Evolutionary conservation across 2,113 vertebrate genomes (phyloP), one percentile per base, ranked within the genome.

Genomic region (Micromys minutus): DNA sequence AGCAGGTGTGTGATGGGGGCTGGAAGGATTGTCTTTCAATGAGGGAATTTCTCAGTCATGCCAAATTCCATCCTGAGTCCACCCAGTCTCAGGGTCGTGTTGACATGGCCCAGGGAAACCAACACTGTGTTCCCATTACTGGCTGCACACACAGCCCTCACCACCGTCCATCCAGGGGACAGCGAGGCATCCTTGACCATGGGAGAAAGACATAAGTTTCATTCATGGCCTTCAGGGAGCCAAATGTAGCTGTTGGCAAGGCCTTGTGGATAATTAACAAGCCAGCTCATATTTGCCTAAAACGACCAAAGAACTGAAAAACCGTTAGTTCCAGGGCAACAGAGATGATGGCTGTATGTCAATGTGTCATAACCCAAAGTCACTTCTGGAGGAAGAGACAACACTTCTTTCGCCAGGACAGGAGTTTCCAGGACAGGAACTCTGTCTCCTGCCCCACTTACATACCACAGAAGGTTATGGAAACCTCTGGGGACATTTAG

Each of bases 171-270:
- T 55, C 50, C 55, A 75, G 57, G 31, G 57, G 55, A 77, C 77
- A 31, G 75, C 0, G 16, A 89, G 39, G 42, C 76, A 77, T 50
- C 71, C 15, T 39, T 77, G 88, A 90, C 57, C 2, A 1, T 57
- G 75, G 94, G 63, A 79, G 77, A 92, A 86, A 81, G 83, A 94
- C 86, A 88, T 94, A 87, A 95, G 85, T 87, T 95, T 96, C 96
- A 94, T 95, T 95, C 91, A 94, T 50, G 74, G 84, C 69, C 91
- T 97, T 74, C 45, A 81, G 36, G 45, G 29, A 95, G 65, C 71
- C 90, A 72, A 95, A 81, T 77, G 90, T 87, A 95, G 81, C 72
- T 95, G 45, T 93, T 96, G 94, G 95, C 93, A 95, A 79, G 42
- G 90, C 65, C 72, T 92, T 65, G 29, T 11, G 79, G 47, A 47